Percentiles rank a stretch among this genome's conserved stretches.
These are phyloP conservation scores for Monopterus albus DNA, from an alignment of 2,113 vertebrate genomes.

Conservation along the genomic window DNA sequence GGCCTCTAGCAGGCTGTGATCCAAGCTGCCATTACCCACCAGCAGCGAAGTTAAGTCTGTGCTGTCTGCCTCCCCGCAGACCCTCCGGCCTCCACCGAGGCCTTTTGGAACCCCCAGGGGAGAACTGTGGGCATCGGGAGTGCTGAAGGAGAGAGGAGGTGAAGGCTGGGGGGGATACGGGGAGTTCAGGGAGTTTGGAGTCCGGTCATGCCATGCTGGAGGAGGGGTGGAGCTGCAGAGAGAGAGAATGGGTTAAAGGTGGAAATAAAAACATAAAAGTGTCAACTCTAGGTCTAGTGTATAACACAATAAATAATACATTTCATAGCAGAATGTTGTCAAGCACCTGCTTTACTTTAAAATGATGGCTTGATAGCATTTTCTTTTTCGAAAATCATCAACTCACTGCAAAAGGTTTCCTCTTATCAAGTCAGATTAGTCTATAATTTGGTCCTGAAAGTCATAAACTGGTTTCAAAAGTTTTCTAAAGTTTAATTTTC, in stretches of 20 bases:
- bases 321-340: too few relatives aligned
- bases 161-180: slow-evolving; percentile 66
- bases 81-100: slow-evolving; percentile 35
- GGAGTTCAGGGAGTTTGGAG: slow-evolving; percentile 67
- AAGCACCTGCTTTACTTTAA: too few relatives aligned
- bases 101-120: slow-evolving; percentile 64
- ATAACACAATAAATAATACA: too few relatives aligned
- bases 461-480: too few relatives aligned
- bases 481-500: too few relatives aligned
- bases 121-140: slow-evolving; percentile 80
- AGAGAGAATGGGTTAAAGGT: neutral
- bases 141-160: slow-evolving; percentile 72
- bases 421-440: too few relatives aligned
- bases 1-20: slow-evolving; percentile 81
- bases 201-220: slow-evolving; percentile 68
- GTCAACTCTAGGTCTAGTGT: too few relatives aligned
- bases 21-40: slow-evolving; percentile 78
- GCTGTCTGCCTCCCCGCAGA: slow-evolving; percentile 36
- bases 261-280: too few relatives aligned
- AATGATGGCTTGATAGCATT: too few relatives aligned
- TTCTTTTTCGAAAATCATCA: too few relatives aligned
- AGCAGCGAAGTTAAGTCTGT: slow-evolving; percentile 68
- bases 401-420: too few relatives aligned
- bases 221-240: slow-evolving; percentile 66
- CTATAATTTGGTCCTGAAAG: too few relatives aligned